Evolutionary conservation across 1,140 invertebrate genomes (phyloP), one percentile per base, ranked within the genome.

Genomic region (Stegodyphus mimosarum): DNA sequence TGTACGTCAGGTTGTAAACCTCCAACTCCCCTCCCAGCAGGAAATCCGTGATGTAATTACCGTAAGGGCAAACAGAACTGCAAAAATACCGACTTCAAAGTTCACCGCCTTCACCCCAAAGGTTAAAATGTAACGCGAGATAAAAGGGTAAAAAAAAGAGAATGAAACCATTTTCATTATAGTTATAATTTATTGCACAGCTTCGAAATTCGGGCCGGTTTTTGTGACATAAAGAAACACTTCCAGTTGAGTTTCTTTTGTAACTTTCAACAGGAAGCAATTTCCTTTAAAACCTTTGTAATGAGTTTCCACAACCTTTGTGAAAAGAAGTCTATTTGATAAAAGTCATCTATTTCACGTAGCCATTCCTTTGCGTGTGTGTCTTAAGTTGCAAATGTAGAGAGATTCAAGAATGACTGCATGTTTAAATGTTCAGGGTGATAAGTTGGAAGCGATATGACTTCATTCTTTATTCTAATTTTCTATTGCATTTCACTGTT

Each of bases 141-240:
- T 15, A 10, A 15, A 15, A 60, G 55, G 15, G 33, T 33, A 33
- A 33, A 33, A 33, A 33, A 33, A 33, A 33, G 33, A 33, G 33
- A 33, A 33, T 1, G 33, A 9, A 10, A 1, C 15, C 15, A 10
- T 60, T 60, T 60, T 60, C 55, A 9, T 15, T 60, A 9, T 15
- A 9, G 49, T 76, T 76, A 66, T 76, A 76, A 76, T 76, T 66
- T 64, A 76, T 76, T 50, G 74, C 63, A 5, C 15, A 15, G 15
- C 9, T 13, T 5, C 9, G 15, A 60, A 60, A 60, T 60, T 60
- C 15, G 55, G 33, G 33, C 33, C 3, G 3, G 33, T 33, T 33
- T 60, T 60, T 60, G 15, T 5, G 55, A 15, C 55, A 9, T 60
- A 10, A 60, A 60, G 15, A 60, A 60, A 60, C 33, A 51, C 18